Percentiles rank a stretch among this genome's conserved stretches.
Conservation (phyloP, 2,113 vertebrate genomes). For the rat (Rattus norvegicus) region GRCr8 NC_086026.1:105799501-105800000, state of each 20-base stretch:
- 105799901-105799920: not conserved
- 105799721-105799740: not conserved
- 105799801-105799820: too few species aligned
- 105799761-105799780: not conserved
- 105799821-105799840: not conserved
- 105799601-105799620: conserved; percentile 26
- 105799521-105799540: not conserved
- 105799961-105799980: not conserved
- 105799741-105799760: not conserved
- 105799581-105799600: conserved; percentile 47
- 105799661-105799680: not conserved
- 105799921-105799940: not conserved
- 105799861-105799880: not conserved
- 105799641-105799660: conserved; percentile 51
- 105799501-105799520: conserved; percentile 64
- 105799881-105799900: not conserved
- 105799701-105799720: conserved; percentile 10
- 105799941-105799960: conserved; percentile 25
- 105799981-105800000: not conserved
- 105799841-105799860: not conserved
- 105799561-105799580: not conserved
- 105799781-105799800: not conserved
- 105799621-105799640: not conserved
- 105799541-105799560: conserved; percentile 35
- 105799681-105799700: conserved; percentile 57